Percentiles rank a stretch among this genome's conserved stretches.
phyloP scores from a whole-genome alignment of 2,888 invertebrate species.

The Sarcophaga caerulescens region DNA sequence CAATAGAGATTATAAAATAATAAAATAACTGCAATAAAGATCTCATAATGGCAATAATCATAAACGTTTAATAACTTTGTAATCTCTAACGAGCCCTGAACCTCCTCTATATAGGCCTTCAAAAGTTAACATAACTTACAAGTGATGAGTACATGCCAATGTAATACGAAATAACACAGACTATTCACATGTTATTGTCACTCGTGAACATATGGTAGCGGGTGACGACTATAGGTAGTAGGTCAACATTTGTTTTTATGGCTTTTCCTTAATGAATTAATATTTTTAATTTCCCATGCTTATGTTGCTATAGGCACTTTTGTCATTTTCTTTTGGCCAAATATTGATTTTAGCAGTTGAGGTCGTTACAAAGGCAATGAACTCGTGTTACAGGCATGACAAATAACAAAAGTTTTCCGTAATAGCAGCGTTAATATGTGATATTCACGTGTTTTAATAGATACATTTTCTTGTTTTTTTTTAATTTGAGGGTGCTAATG shows the following conservation, averaged over 20 bases:
- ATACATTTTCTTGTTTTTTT: not conserved
- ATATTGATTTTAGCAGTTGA: not conserved
- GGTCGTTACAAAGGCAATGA: no score
- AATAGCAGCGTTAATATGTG: not conserved
- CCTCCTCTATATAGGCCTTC: not conserved
- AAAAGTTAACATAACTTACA: not conserved
- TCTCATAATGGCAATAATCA: not conserved
- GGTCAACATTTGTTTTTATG: no score
- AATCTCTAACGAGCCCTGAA: not conserved
- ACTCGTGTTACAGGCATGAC: not conserved
- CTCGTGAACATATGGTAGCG: no score
- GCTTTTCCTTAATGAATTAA: no score
- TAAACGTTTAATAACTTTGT: not conserved
- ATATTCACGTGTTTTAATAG: not conserved
- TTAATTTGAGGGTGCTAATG: not conserved
- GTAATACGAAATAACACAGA: not conserved
- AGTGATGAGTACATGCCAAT: not conserved
- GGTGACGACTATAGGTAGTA: no score
- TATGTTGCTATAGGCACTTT: not conserved
- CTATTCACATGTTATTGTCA: no score
- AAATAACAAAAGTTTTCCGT: not conserved
- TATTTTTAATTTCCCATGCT: not conserved
- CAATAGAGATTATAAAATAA: not conserved
- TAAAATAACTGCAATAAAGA: not conserved
- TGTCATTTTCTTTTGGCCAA: no score